Evolutionary conservation across 2,797 vertebrate species (phyloP).

Genomic region (Chelonia mydas): DNA sequence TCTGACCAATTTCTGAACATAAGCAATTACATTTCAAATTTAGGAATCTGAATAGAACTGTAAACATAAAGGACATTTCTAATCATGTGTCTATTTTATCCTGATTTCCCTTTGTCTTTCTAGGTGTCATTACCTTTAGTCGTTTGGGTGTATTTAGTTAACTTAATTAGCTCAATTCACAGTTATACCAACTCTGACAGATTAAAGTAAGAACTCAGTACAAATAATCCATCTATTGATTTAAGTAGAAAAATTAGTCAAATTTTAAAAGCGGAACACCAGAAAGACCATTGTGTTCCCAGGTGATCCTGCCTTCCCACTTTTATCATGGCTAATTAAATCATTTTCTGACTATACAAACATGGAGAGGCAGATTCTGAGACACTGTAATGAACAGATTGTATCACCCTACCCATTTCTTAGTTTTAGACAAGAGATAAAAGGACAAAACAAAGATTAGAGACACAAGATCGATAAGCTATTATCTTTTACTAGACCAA

Average conservation of each 20-base stretch:
- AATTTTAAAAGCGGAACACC: neutral
- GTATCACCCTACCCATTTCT: neutral
- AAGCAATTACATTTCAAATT: neutral
- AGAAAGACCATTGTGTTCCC: neutral
- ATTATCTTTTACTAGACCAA: neutral
- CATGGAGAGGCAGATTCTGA: neutral
- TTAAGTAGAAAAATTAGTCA: neutral
- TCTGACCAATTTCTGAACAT: neutral
- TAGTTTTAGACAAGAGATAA: neutral
- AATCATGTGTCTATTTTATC: neutral
- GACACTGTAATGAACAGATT: neutral
- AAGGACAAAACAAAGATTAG: neutral
- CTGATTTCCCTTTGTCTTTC: neutral
- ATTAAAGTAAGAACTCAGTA: neutral
- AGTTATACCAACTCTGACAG: neutral
- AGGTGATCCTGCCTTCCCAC: neutral
- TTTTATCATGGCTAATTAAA: conserved; percentile 1
- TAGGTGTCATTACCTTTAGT: neutral
- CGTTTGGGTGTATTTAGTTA: neutral
- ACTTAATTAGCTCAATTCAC: neutral
- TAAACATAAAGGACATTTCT: neutral
- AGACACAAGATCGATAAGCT: neutral
- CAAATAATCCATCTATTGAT: too few species aligned
- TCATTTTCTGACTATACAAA: neutral
- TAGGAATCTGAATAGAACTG: neutral